These are phyloP conservation scores for Phalloptychus januarius DNA, from an alignment of 2,797 vertebrate species.

Conservation along the genomic window DNA sequence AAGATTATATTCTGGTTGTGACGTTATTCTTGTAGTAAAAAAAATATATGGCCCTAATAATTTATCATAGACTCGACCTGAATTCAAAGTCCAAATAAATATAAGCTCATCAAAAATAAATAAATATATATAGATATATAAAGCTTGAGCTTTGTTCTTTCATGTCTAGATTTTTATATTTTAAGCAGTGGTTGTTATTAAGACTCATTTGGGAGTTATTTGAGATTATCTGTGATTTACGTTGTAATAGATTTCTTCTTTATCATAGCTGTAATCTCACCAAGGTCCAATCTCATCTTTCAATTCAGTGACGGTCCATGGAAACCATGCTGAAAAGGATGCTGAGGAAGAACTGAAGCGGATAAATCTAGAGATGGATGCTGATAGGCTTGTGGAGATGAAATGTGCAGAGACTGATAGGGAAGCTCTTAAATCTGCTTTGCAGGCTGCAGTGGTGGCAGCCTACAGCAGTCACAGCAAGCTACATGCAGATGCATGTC, in stretches of 20 bases:
- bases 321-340: constrained; percentile 77
- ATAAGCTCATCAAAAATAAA: no score
- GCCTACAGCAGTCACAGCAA: constrained; percentile 75
- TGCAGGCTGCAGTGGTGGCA: constrained; percentile 75
- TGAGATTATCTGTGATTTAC: not conserved
- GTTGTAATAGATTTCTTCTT: not conserved
- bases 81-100: no score
- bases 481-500: constrained; percentile 46
- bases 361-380: constrained; percentile 81
- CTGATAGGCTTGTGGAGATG: constrained; percentile 76
- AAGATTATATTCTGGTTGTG: no score
- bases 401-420: constrained; percentile 82
- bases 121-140: no score
- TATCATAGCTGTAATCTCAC: not conserved
- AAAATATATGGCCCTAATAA: no score
- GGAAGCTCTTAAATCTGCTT: constrained; percentile 80
- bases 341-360: constrained; percentile 76
- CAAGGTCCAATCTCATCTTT: constrained; percentile 13
- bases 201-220: not conserved
- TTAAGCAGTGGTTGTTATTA: not conserved
- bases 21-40: no score
- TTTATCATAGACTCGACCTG: no score
- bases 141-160: not conserved
- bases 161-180: not conserved
- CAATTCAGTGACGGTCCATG: constrained; percentile 59